Evolutionary conservation across 37 sponge, comb jelly and placozoan genomes (phyloP).

Genomic region (Diacarnus erythraeanus): DNA sequence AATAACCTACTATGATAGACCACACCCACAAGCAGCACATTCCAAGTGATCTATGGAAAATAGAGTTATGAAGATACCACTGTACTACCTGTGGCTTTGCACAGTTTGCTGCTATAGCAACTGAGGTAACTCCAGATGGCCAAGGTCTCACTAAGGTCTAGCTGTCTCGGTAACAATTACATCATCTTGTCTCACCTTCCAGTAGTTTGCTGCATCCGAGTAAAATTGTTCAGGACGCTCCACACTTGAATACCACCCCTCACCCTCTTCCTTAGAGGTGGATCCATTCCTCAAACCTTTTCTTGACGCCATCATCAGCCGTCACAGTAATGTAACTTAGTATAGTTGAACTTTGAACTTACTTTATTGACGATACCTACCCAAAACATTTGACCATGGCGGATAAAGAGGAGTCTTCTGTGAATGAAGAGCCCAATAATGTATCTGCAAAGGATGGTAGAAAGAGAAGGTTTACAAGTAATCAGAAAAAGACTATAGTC

Average conservation of each 20-base stretch:
- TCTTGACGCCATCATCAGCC: neutral
- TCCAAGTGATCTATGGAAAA: too few relatives aligned
- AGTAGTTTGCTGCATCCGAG: constrained; percentile 48
- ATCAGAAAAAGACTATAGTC: neutral
- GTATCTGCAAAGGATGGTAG: constrained; percentile 26
- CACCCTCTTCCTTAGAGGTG: neutral
- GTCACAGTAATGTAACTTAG: neutral
- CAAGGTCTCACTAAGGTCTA: too few relatives aligned
- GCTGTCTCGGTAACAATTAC: too few relatives aligned
- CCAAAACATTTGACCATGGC: neutral
- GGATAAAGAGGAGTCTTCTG: neutral
- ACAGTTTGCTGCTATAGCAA: too few relatives aligned
- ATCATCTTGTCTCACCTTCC: constrained; percentile 40
- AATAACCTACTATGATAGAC: too few relatives aligned
- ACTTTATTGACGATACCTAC: neutral
- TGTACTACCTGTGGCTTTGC: too few relatives aligned
- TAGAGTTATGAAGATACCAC: too few relatives aligned
- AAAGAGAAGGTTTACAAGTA: neutral
- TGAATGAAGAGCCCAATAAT: too few relatives aligned
- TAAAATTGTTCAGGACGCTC: constrained; percentile 14
- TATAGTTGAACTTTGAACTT: neutral
- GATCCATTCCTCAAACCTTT: too few relatives aligned
- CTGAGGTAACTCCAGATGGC: too few relatives aligned
- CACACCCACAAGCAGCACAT: too few relatives aligned
- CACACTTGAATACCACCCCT: neutral